phyloP scores from a whole-genome alignment of 2,888 invertebrate genomes.

The Formica aserva region DNA sequence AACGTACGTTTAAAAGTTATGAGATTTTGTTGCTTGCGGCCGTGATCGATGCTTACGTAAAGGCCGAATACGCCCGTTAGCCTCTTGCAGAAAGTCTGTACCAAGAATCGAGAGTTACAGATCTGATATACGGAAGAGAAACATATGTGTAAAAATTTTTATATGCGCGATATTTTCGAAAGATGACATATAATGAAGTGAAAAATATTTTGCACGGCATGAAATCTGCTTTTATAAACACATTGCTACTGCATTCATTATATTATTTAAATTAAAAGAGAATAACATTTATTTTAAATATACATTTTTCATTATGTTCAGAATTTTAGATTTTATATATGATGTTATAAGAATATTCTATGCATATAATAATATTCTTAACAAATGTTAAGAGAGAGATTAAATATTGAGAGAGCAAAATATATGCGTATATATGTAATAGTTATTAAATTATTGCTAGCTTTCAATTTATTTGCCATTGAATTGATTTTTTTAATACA shows the following conservation, averaged over 20 bases:
- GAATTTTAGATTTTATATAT: not conserved
- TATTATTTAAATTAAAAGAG: not conserved
- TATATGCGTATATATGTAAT: not conserved
- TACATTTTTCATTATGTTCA: not conserved
- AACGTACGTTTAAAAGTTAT: slow-evolving; percentile 39
- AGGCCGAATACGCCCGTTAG: not conserved
- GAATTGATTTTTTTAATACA: not conserved
- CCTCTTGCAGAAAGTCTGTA: not conserved
- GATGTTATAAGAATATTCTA: not conserved
- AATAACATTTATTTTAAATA: not conserved
- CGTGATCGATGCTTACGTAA: slow-evolving; percentile 31
- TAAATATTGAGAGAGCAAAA: not conserved
- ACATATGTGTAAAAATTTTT: not conserved
- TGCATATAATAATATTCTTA: not conserved
- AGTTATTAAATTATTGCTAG: not conserved
- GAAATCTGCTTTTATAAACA: not conserved
- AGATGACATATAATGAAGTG: not conserved
- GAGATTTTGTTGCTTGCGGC: slow-evolving; percentile 30
- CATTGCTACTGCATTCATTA: not conserved
- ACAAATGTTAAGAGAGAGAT: not conserved
- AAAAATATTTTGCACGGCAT: not conserved
- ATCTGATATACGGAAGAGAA: not conserved
- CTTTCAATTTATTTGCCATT: not conserved
- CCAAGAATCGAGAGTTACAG: not conserved
- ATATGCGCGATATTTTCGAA: not conserved